phyloP scores from a whole-genome alignment of 1,140 invertebrate genomes.

The Drosophila takahashii region DNA sequence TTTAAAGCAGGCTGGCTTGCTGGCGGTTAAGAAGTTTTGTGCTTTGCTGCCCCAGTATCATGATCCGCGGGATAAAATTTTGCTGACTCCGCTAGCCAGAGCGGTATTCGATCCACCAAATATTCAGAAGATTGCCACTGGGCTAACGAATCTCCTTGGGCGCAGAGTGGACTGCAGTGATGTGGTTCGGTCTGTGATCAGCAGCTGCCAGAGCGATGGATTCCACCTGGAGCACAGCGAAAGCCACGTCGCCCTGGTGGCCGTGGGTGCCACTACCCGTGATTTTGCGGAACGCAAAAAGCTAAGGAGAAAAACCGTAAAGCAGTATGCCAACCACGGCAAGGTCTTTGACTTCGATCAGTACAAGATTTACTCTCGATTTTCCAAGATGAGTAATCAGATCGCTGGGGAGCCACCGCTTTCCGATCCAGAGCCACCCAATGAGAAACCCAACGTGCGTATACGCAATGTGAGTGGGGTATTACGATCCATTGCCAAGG shows the following conservation, averaged over 20 bases:
- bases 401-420: slow-evolving; percentile 1
- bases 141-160: neutral
- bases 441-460: too few species aligned
- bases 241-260: slow-evolving; percentile 51
- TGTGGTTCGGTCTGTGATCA: slow-evolving; percentile 50
- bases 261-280: slow-evolving; percentile 34
- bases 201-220: slow-evolving; percentile 59
- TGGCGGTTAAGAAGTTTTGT: slow-evolving; percentile 47
- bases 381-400: slow-evolving; percentile 30
- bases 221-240: slow-evolving; percentile 53
- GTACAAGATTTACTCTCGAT: slow-evolving; percentile 42
- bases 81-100: slow-evolving; percentile 58
- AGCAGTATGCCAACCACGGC: slow-evolving; percentile 34
- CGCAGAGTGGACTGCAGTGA: slow-evolving; percentile 17
- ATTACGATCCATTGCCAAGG: slow-evolving; percentile 40
- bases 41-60: slow-evolving; percentile 19
- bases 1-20: slow-evolving; percentile 57
- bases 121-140: slow-evolving; percentile 47
- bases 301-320: slow-evolving; percentile 28
- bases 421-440: neutral
- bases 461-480: slow-evolving; percentile 13
- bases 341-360: slow-evolving; percentile 31
- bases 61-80: slow-evolving; percentile 42
- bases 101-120: slow-evolving; percentile 49
- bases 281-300: slow-evolving; percentile 19